phyloP scores from a whole-genome alignment of 2,888 invertebrate species.

The Melikaiella ostensackeni region DNA sequence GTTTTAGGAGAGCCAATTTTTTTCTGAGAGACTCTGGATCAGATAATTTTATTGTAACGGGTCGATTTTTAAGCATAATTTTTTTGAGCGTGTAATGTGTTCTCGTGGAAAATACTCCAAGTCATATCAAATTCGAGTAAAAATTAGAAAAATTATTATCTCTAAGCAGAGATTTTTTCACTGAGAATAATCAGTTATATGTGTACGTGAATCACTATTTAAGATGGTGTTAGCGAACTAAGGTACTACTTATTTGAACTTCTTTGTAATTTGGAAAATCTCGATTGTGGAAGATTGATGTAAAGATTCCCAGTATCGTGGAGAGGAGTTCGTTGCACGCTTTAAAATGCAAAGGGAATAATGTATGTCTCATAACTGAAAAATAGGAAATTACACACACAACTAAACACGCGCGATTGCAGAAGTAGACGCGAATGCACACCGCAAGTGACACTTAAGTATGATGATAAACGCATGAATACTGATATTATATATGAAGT shows the following conservation, averaged over 20 bases:
- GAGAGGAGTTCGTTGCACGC: constrained; percentile 32
- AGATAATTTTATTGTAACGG: constrained; percentile 4
- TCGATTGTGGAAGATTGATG: constrained; percentile 13
- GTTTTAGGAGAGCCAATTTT: not conserved
- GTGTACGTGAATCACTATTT: constrained; percentile 37
- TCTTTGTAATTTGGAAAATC: constrained; percentile 34
- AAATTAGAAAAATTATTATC: constrained; percentile 34
- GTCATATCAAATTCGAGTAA: constrained; percentile 39
- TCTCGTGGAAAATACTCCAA: constrained; percentile 15
- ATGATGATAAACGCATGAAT: constrained; percentile 54
- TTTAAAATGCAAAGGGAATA: constrained; percentile 25
- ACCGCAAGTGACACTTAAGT: constrained; percentile 57
- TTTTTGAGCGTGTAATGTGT: constrained; percentile 31
- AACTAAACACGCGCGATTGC: constrained; percentile 49
- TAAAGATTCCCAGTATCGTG: constrained; percentile 14
- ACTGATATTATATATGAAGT: constrained; percentile 51
- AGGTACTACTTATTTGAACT: constrained; percentile 14
- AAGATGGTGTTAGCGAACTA: constrained; percentile 32
- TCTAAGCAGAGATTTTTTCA: constrained; percentile 18
- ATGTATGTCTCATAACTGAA: constrained; percentile 14
- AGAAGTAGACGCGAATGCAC: constrained; percentile 51
- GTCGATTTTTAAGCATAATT: not conserved
- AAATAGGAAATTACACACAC: constrained; percentile 27
- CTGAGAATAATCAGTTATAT: constrained; percentile 29
- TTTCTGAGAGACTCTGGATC: constrained; percentile 7